phyloP scores from a whole-genome alignment of 2,113 vertebrate genomes.

The Aptenodytes forsteri region DNA sequence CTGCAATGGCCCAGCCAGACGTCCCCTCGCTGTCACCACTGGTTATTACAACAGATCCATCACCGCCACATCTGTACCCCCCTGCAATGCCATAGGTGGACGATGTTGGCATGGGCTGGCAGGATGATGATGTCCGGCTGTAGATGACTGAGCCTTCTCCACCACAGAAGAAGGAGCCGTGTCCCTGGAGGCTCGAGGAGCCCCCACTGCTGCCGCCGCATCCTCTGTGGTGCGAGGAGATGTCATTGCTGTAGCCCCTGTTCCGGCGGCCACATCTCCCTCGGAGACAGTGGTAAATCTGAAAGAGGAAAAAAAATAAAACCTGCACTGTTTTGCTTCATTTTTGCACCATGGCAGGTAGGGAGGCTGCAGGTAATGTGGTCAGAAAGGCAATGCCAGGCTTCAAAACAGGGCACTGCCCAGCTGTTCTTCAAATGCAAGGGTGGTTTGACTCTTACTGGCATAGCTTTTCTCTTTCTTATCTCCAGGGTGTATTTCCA shows the following conservation, averaged over 20 bases:
- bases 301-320: not conserved
- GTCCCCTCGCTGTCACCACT: accelerated
- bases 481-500: not conserved
- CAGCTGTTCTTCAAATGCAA: not conserved
- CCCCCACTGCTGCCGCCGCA: not conserved
- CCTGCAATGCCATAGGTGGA: not conserved
- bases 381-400: not conserved
- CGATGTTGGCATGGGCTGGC: not conserved
- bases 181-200: not conserved
- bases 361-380: not conserved
- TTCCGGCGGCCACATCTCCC: not conserved
- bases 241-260: not conserved
- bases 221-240: not conserved
- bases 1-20: accelerated
- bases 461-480: not conserved
- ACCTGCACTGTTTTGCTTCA: accelerated
- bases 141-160: not conserved
- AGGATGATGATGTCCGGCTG: not conserved
- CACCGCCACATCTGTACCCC: accelerated
- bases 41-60: not conserved
- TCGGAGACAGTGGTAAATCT: not conserved
- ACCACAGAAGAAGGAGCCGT: not conserved
- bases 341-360: not conserved
- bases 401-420: accelerated
- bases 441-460: not conserved